These are phyloP conservation scores for Euphysa ruthae DNA, from an alignment of 30 jellyfish, hydroid and myxozoan genomes.

Conservation along the genomic window DNA sequence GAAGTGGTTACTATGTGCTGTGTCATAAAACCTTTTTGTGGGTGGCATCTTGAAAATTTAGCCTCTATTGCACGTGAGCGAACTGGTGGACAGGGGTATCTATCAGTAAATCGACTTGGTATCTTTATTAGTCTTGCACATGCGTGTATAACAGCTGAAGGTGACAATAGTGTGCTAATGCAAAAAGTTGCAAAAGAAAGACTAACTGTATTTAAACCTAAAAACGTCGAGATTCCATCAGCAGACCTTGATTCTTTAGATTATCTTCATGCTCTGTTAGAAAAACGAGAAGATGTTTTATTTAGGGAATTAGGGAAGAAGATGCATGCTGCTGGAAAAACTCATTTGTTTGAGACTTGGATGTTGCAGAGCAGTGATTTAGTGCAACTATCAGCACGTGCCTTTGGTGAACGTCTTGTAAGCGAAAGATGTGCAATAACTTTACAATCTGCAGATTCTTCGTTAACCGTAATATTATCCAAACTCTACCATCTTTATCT, in stretches of 20 bases:
- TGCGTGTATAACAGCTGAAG: constrained; percentile 91
- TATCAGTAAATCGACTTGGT: constrained; percentile 76
- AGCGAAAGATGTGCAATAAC: constrained; percentile 53
- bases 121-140: constrained; percentile 64
- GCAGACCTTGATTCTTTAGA: constrained; percentile 37
- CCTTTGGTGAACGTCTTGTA: constrained; percentile 73
- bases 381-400: constrained; percentile 62
- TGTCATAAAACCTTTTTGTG: constrained; percentile 80
- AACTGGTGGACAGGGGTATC: constrained; percentile 90
- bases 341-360: constrained; percentile 66
- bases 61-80: constrained; percentile 85
- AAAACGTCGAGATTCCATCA: constrained; percentile 36
- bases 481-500: constrained; percentile 45
- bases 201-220: constrained; percentile 44
- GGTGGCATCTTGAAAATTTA: constrained; percentile 81
- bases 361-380: constrained; percentile 77
- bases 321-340: constrained; percentile 57
- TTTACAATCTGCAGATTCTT: constrained; percentile 43
- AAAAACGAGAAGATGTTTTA: constrained; percentile 61
- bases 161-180: constrained; percentile 82
- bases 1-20: constrained; percentile 89
- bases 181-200: constrained; percentile 90
- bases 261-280: constrained; percentile 61
- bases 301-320: constrained; percentile 53
- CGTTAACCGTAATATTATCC: constrained; percentile 40